Evolutionary conservation across 2,113 vertebrate species (phyloP).

Genomic region (pig (Sus scrofa)): T2T-Sscrofa CM000826.6:102481001-102481500

Average conservation of each 20-base stretch:
- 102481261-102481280: not conserved
- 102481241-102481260: slow-evolving; percentile 68
- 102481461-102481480: not conserved
- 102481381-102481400: not conserved
- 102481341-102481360: slow-evolving; percentile 50
- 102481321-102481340: slow-evolving; percentile 25
- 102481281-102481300: slow-evolving; percentile 59
- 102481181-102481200: slow-evolving; percentile 82
- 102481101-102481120: slow-evolving; percentile 85
- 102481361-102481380: not conserved
- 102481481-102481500: not conserved
- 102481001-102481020: slow-evolving; percentile 86
- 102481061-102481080: slow-evolving; percentile 76
- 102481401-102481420: not conserved
- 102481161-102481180: slow-evolving; percentile 86
- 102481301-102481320: slow-evolving; percentile 49
- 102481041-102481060: slow-evolving; percentile 52
- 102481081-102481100: slow-evolving; percentile 80
- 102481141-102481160: slow-evolving; percentile 83
- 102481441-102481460: not conserved
- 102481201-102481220: slow-evolving; percentile 40
- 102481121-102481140: slow-evolving; percentile 79
- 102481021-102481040: slow-evolving; percentile 66
- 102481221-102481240: slow-evolving; percentile 33
- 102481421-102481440: not conserved